Evolutionary conservation across 2,888 invertebrate species (phyloP), one percentile per base, ranked within the genome.

Genomic region (Timema podura): DNA sequence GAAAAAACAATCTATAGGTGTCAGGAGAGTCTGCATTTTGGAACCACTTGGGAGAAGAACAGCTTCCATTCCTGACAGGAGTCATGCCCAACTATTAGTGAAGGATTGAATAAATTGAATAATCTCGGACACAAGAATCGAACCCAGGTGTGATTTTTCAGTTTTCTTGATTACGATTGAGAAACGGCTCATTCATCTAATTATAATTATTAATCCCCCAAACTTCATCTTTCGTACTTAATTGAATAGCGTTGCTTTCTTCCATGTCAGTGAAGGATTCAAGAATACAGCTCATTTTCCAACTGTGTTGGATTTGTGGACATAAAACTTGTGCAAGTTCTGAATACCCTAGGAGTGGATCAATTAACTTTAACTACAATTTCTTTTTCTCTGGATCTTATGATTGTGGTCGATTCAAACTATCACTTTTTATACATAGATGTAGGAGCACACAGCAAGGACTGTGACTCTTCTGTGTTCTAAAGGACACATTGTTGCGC

Each of bases 241-340:
- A n/a, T n/a, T n/a, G n/a, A n/a, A n/a, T n/a, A n/a, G n/a, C n/a
- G n/a, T n/a, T n/a, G n/a, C n/a, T n/a, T n/a, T n/a, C n/a, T n/a
- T n/a, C n/a, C n/a, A n/a, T n/a, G n/a, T n/a, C n/a, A n/a, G 54
- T 16, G 54, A 5, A n/a, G 16, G 54, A 2, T 45, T 64, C 44
- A 15, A 30, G 16, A 64, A 64, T 13, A 16, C n/a, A n/a, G 64
- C 64, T 16, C 6, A 65, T 47, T 65, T 64, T 65, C 48, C 65
- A 46, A 13, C n/a, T 46, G 65, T 65, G n/a, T 10, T 5, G 61
- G 30, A 30, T 8, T 11, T 65, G 46, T 46, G n/a, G 47, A 65
- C 48, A 46, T 30, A n/a, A 47, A 65, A 65, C 65, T 46, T 47
- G 47, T 16, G 13, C 30, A 11, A 5, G 44, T 2, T 30, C 5